phyloP scores from a whole-genome alignment of 2,797 vertebrate species.

The Tolypeutes matacus region DNA sequence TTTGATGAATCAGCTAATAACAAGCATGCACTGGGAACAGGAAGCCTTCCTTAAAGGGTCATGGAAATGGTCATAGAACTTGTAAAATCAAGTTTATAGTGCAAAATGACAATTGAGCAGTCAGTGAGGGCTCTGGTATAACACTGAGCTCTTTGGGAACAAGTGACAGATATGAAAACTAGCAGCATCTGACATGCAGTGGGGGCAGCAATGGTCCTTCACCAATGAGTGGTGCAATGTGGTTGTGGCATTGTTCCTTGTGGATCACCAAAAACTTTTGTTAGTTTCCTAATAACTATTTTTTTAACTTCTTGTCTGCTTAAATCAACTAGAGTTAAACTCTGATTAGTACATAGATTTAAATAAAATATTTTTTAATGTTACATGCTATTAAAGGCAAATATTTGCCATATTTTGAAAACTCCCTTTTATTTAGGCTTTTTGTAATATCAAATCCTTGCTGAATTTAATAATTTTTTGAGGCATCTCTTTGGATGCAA shows the following conservation, averaged over 20 bases:
- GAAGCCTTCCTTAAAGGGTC: accelerated
- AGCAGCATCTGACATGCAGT: neutral
- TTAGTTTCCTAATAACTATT: neutral
- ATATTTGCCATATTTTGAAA: neutral
- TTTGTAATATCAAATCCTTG: neutral
- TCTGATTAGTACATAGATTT: neutral
- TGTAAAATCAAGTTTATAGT: neutral
- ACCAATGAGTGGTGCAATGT: neutral
- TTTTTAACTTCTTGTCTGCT: neutral
- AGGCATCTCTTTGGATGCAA: neutral
- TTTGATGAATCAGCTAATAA: neutral
- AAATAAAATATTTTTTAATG: neutral
- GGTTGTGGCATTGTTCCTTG: neutral
- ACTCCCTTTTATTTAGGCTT: neutral
- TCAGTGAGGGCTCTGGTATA: neutral
- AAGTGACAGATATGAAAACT: neutral
- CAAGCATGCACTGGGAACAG: neutral
- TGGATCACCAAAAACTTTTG: neutral
- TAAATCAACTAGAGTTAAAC: neutral
- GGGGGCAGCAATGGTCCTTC: neutral
- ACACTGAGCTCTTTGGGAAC: neutral
- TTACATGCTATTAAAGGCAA: neutral
- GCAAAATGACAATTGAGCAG: neutral
- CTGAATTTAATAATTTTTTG: neutral
- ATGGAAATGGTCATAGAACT: accelerated